phyloP scores from a whole-genome alignment of 2,113 vertebrate species.

The Vidua macroura region DNA sequence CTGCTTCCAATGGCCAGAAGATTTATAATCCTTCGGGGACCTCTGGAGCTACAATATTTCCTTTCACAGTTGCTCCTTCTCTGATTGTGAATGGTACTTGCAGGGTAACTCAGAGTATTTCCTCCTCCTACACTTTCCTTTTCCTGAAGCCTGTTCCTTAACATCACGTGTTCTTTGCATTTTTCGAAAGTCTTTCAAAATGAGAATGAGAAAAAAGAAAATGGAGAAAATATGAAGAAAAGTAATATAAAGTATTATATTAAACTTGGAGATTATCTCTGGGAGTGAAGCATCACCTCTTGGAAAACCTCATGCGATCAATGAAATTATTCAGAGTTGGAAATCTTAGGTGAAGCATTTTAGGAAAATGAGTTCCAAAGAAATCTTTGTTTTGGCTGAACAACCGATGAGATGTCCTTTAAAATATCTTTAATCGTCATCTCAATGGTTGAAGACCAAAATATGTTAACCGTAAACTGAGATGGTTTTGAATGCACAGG shows the following conservation, averaged over 20 bases:
- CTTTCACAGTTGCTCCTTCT: constrained; percentile 29
- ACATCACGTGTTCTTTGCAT: not conserved
- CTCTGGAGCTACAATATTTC: constrained; percentile 24
- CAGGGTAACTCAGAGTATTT: constrained; percentile 17
- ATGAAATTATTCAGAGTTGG: not conserved
- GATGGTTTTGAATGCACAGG: not conserved
- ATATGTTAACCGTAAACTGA: not conserved
- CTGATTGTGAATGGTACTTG: not conserved
- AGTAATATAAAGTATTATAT: not conserved
- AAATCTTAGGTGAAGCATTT: not conserved
- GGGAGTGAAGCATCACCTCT: not conserved
- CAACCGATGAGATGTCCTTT: not conserved
- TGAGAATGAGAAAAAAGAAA: not conserved
- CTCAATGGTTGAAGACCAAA: not conserved
- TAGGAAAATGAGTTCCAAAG: not conserved
- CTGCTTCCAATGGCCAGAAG: constrained; percentile 4
- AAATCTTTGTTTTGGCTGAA: not conserved
- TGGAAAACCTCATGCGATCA: not conserved
- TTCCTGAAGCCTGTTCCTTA: constrained; percentile 5
- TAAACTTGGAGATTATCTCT: not conserved
- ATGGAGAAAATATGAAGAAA: not conserved
- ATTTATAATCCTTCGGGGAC: constrained; percentile 29
- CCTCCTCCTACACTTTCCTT: constrained; percentile 44
- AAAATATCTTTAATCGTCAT: not conserved
- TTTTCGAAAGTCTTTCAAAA: not conserved